Conservation (phyloP, 2,888 invertebrate species). For the Bruchidius siliquastri region DNA sequence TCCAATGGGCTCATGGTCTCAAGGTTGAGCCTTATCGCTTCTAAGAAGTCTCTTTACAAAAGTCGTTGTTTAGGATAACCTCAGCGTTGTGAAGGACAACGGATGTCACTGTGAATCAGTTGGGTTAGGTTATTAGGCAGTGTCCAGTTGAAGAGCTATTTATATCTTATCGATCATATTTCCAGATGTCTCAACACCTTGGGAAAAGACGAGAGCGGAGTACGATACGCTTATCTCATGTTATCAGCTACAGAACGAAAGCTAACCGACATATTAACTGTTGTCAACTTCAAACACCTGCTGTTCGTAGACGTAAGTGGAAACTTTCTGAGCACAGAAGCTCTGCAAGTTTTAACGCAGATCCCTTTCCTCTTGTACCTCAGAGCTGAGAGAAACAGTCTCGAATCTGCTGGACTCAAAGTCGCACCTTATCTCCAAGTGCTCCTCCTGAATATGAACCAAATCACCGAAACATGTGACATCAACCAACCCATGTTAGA, state of each 20-base stretch:
- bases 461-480: slow-evolving; percentile 50
- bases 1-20: too few relatives aligned
- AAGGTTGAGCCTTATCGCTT: too few relatives aligned
- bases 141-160: too few relatives aligned
- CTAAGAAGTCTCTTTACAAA: too few relatives aligned
- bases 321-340: slow-evolving; percentile 50
- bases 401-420: slow-evolving; percentile 50
- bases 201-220: slow-evolving; percentile 46
- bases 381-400: slow-evolving; percentile 54
- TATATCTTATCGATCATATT: slow-evolving; percentile 38
- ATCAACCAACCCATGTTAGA: slow-evolving; percentile 54
- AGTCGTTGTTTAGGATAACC: too few relatives aligned
- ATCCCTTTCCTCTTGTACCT: slow-evolving; percentile 55
- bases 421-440: slow-evolving; percentile 58
- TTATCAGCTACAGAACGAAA: slow-evolving; percentile 49
- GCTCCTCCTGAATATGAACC: slow-evolving; percentile 53
- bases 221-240: slow-evolving; percentile 57
- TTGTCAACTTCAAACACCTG: slow-evolving; percentile 53
- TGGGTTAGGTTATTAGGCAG: too few relatives aligned
- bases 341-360: slow-evolving; percentile 49
- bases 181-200: slow-evolving; percentile 40
- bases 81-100: too few relatives aligned
- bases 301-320: slow-evolving; percentile 56
- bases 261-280: slow-evolving; percentile 52
- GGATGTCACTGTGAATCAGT: too few relatives aligned